These are phyloP conservation scores for Thymelicus sylvestris DNA, from an alignment of 2,888 invertebrate species.

Conservation along the genomic window DNA sequence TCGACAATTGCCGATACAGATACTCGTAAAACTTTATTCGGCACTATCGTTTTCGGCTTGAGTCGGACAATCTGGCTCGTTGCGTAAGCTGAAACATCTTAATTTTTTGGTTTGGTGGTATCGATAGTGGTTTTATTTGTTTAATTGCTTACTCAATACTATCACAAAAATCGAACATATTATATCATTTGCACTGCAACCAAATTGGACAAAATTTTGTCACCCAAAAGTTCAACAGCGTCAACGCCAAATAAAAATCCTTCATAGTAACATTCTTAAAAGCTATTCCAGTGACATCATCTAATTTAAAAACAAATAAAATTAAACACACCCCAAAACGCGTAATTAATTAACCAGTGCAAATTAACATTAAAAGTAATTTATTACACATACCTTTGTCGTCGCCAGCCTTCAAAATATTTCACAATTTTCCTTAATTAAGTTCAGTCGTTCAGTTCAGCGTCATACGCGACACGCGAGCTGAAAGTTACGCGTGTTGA, in stretches of 20 bases:
- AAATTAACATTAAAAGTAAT: constrained; percentile 10
- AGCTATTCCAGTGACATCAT: neutral
- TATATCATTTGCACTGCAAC: too few species aligned
- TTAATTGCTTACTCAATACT: too few species aligned
- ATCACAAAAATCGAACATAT: too few species aligned
- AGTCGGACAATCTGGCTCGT: neutral
- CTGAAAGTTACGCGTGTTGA: neutral
- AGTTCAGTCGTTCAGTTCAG: neutral
- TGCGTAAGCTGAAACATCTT: neutral
- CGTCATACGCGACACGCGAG: constrained; percentile 3
- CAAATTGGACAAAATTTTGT: too few species aligned
- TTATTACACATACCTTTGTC: neutral
- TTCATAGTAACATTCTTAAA: too few species aligned
- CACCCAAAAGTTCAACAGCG: too few species aligned
- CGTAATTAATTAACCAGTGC: neutral
- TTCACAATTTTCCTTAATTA: constrained; percentile 12
- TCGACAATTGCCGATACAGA: constrained; percentile 43
- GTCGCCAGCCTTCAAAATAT: constrained; percentile 15
- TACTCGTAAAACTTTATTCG: constrained; percentile 52
- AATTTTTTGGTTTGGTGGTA: too few species aligned
- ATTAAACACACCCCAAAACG: constrained; percentile 4
- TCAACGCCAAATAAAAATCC: too few species aligned
- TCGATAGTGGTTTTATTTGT: too few species aligned
- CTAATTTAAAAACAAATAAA: neutral
- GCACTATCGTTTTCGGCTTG: constrained; percentile 33